Evolutionary conservation across 1,140 invertebrate genomes (phyloP).

Genomic region (Danaus melanippus): DNA sequence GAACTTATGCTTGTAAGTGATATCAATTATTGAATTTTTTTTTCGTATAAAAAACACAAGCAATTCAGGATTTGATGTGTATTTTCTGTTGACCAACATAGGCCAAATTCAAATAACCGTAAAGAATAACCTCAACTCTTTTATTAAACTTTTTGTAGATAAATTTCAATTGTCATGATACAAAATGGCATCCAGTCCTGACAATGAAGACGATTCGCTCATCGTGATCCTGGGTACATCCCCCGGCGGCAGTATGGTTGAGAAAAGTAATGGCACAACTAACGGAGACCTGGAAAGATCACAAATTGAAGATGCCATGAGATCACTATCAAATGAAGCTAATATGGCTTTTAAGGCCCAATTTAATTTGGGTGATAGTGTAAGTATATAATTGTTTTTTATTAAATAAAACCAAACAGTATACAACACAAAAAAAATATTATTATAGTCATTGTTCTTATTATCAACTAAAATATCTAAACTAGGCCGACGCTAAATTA

Average conservation of each 20-base stretch:
- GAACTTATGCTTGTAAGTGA: too few species aligned
- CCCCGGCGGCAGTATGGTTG: slow-evolving; percentile 45
- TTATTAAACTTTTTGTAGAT: too few species aligned
- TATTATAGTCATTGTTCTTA: slow-evolving; percentile 2
- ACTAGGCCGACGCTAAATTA: too few species aligned
- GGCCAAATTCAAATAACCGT: too few species aligned
- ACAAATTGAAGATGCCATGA: slow-evolving; percentile 51
- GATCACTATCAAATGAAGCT: slow-evolving; percentile 43
- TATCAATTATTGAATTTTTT: too few species aligned
- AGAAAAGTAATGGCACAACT: slow-evolving; percentile 32
- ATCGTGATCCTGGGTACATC: slow-evolving; percentile 59
- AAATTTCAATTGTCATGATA: slow-evolving; percentile 10
- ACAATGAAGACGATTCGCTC: slow-evolving; percentile 58
- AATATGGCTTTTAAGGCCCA: slow-evolving; percentile 49
- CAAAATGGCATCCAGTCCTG: slow-evolving; percentile 40
- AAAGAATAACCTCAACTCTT: too few species aligned
- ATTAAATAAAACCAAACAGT: background rate
- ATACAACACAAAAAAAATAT: background rate
- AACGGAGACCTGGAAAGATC: slow-evolving; percentile 34
- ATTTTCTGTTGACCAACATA: too few species aligned
- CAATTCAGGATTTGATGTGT: too few species aligned
- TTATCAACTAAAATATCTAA: background rate
- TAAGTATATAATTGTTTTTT: slow-evolving; percentile 31
- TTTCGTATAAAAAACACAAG: too few species aligned
- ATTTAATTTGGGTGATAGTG: slow-evolving; percentile 45